Evolutionary conservation across 2,888 invertebrate genomes (phyloP).

Genomic region (Andrena marginata): DNA sequence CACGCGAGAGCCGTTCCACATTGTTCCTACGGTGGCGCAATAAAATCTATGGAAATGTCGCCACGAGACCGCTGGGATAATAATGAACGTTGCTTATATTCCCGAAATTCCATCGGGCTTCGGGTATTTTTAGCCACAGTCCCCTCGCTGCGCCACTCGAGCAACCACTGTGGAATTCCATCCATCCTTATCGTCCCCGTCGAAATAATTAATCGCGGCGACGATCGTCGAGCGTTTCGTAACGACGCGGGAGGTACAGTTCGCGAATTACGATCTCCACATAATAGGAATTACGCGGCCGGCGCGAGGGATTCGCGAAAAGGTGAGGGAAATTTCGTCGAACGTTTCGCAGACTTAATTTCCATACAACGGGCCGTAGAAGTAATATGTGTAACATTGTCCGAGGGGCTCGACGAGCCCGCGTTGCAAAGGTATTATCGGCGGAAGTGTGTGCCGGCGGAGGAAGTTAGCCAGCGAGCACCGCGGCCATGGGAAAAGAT

Average conservation of each 20-base stretch:
- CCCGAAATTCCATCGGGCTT: no score
- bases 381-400: slow-evolving; percentile 18
- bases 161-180: no score
- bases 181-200: neutral
- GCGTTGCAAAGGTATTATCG: slow-evolving; percentile 49
- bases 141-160: no score
- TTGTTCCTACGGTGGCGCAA: slow-evolving; percentile 26
- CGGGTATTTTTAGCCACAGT: no score
- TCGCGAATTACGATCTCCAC: neutral
- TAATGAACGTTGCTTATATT: neutral
- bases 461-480: slow-evolving; percentile 58
- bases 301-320: neutral
- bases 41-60: slow-evolving; percentile 38
- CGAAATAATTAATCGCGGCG: neutral
- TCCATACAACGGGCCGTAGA: slow-evolving; percentile 28
- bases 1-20: slow-evolving; percentile 14
- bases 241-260: neutral
- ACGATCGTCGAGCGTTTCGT: neutral
- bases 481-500: slow-evolving; percentile 64
- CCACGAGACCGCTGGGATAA: neutral
- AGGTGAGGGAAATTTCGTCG: slow-evolving; percentile 7
- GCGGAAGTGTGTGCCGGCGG: slow-evolving; percentile 49
- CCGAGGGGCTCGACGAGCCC: slow-evolving; percentile 9
- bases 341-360: slow-evolving; percentile 21
- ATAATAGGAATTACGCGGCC: neutral